A percentile compares a stretch with the other conserved stretches of the same genome.
Conservation (phyloP, 2,888 invertebrate species). For the Brachypterus glaber region DNA sequence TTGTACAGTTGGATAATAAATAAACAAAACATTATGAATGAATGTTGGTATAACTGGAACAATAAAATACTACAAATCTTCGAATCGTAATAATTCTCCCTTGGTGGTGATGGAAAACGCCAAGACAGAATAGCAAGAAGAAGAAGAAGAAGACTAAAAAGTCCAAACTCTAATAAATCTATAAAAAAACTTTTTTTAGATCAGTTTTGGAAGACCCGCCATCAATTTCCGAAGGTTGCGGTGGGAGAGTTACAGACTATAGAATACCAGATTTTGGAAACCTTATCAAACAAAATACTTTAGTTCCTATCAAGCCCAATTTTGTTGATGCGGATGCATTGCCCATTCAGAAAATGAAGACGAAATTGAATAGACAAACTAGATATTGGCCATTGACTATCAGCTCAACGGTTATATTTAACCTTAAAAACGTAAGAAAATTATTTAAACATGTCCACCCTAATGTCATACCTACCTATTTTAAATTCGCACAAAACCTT, state of each 20-base stretch:
- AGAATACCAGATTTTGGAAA: conserved; percentile 77
- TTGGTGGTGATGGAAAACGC: too few relatives aligned
- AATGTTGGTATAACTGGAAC: too few relatives aligned
- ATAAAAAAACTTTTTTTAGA: too few relatives aligned
- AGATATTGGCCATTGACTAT: conserved; percentile 85
- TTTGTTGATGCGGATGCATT: conserved; percentile 38
- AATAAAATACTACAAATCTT: too few relatives aligned
- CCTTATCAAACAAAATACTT: conserved; percentile 73
- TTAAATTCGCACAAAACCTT: too few relatives aligned
- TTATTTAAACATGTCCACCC: neutral
- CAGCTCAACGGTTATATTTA: conserved; percentile 79
- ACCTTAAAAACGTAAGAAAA: conserved; percentile 57
- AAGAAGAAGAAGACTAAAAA: too few relatives aligned
- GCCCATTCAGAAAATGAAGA: conserved; percentile 56
- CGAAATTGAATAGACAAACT: conserved; percentile 65
- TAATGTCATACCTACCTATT: too few relatives aligned
- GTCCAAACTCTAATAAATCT: too few relatives aligned
- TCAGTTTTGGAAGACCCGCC: conserved; percentile 91
- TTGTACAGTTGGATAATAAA: too few relatives aligned
- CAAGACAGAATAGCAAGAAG: too few relatives aligned
- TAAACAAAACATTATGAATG: too few relatives aligned
- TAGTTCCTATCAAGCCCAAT: conserved; percentile 58
- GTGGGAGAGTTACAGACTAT: conserved; percentile 90
- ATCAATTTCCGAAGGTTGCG: conserved; percentile 88
- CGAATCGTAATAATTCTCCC: too few relatives aligned